Evolutionary conservation across 2,113 vertebrate species (phyloP).

Genomic region (Ranitomeya variabilis): DNA sequence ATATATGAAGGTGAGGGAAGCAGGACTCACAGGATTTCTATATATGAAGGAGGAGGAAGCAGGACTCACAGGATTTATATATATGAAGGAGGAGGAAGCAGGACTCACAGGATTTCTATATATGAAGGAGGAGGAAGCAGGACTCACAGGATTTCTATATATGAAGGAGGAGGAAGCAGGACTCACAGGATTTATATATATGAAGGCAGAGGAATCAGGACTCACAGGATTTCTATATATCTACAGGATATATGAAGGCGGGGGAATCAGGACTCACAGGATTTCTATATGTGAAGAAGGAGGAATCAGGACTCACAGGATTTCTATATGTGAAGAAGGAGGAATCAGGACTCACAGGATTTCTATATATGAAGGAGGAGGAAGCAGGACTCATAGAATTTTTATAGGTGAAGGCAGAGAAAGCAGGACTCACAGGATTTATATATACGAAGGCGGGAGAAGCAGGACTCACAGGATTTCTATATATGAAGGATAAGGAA

Average conservation of each 20-base stretch:
- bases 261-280: neutral
- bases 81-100: too few relatives aligned
- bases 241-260: too few relatives aligned
- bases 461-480: neutral
- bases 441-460: neutral
- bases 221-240: neutral
- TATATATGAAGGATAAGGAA: neutral
- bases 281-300: neutral
- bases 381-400: neutral
- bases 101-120: too few relatives aligned
- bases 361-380: too few relatives aligned
- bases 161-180: too few relatives aligned
- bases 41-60: too few relatives aligned
- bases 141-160: too few relatives aligned
- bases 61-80: too few relatives aligned
- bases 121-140: too few relatives aligned
- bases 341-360: too few relatives aligned
- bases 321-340: neutral
- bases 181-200: neutral
- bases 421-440: neutral
- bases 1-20: too few relatives aligned
- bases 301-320: neutral
- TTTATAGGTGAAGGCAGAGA: neutral
- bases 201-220: neutral
- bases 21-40: too few relatives aligned